Conservation (phyloP, 2,888 invertebrate genomes). For the Diadegma fenestrale region DNA sequence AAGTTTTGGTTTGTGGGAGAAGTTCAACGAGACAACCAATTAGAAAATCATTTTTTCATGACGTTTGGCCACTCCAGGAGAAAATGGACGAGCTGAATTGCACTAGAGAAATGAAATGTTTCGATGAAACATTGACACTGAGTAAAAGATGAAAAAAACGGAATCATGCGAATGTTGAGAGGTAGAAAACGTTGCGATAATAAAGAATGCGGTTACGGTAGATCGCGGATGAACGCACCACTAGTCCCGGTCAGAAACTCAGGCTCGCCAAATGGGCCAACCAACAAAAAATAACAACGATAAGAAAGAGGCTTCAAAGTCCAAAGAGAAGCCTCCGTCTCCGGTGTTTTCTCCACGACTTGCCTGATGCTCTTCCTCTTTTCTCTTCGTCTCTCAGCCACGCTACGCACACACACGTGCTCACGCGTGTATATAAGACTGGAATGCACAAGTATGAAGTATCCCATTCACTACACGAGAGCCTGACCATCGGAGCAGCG, state of each 20-base stretch:
- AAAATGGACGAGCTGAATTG: not conserved
- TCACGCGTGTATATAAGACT: slow-evolving; percentile 4
- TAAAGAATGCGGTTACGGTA: slow-evolving; percentile 82
- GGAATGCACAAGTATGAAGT: slow-evolving; percentile 10
- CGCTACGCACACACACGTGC: slow-evolving; percentile 4
- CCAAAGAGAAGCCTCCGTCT: slow-evolving; percentile 43
- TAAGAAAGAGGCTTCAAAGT: slow-evolving; percentile 46
- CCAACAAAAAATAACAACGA: slow-evolving; percentile 70
- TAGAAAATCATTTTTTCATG: not conserved
- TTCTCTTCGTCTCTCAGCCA: slow-evolving; percentile 27
- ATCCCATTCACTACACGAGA: slow-evolving; percentile 63
- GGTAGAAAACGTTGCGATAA: slow-evolving; percentile 54
- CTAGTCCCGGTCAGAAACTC: slow-evolving; percentile 73
- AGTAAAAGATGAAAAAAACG: slow-evolving; percentile 2
- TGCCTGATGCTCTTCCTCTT: slow-evolving; percentile 51
- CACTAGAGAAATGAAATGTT: not conserved
- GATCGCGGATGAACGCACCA: slow-evolving; percentile 77
- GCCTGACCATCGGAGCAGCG: slow-evolving; percentile 63
- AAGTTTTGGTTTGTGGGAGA: not conserved
- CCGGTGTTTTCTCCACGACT: slow-evolving; percentile 42
- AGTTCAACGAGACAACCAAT: not conserved
- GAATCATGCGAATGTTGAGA: slow-evolving; percentile 55
- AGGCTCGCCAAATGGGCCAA: slow-evolving; percentile 71
- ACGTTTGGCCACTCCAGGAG: not conserved
- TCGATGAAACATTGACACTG: not conserved